Evolutionary conservation across 2,113 vertebrate genomes (phyloP).

Genomic region (Astur gentilis): DNA sequence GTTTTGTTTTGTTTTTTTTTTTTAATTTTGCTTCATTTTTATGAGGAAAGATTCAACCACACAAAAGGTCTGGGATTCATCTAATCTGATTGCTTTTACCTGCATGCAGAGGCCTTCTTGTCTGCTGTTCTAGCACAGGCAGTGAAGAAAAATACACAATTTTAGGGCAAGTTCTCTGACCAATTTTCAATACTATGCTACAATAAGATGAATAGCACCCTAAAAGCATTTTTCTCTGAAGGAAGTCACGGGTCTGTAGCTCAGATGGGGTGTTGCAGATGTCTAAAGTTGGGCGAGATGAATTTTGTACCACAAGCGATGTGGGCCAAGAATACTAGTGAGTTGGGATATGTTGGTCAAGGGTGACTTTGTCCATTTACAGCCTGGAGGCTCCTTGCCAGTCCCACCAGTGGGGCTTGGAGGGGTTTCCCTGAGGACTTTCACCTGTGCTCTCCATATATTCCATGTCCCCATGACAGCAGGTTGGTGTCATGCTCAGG

Average conservation of each 20-base stretch:
- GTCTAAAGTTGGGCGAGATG: fast-evolving
- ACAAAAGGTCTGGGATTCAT: background rate
- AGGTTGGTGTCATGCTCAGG: fast-evolving
- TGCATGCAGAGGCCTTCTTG: background rate
- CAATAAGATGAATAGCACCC: background rate
- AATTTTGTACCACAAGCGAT: background rate
- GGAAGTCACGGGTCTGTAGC: background rate
- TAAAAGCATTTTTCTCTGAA: background rate
- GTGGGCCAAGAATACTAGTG: background rate
- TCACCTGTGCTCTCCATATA: fast-evolving
- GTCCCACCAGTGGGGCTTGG: background rate
- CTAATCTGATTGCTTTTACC: background rate
- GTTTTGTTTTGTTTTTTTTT: background rate
- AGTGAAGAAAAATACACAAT: fast-evolving
- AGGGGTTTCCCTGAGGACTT: background rate
- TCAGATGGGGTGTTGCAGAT: background rate
- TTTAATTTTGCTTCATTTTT: background rate
- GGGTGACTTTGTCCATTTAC: background rate
- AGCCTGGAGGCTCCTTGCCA: background rate
- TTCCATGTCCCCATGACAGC: fast-evolving
- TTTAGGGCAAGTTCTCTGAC: background rate
- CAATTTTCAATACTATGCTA: fast-evolving
- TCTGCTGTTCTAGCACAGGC: background rate
- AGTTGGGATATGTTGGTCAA: background rate
- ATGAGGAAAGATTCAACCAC: background rate